Conservation (phyloP, 1,140 invertebrate species). For the Sminthurinus signatus region DNA sequence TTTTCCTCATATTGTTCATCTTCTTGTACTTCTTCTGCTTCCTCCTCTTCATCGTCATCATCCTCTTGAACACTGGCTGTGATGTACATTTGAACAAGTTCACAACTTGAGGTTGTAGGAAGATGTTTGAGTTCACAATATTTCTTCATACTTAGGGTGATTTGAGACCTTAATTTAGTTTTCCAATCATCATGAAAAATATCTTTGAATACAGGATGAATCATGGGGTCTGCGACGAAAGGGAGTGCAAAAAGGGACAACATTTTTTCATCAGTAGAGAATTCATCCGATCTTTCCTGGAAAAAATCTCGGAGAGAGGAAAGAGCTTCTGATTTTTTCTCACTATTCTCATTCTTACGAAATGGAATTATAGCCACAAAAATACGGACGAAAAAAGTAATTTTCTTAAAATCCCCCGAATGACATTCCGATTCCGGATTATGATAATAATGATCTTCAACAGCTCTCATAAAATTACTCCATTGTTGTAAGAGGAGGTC, state of each 20-base stretch:
- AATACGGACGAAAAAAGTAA: slow-evolving; percentile 22
- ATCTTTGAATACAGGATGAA: slow-evolving; percentile 22
- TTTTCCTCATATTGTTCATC: background rate
- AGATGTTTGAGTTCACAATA: slow-evolving; percentile 4
- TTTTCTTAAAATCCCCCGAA: slow-evolving; percentile 8
- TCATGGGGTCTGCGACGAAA: slow-evolving; percentile 25
- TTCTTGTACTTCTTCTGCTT: too few species aligned
- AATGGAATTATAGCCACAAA: slow-evolving; percentile 22
- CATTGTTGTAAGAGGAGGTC: background rate
- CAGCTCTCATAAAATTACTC: slow-evolving; percentile 1
- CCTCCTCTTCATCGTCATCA: background rate
- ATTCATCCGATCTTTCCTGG: slow-evolving; percentile 14
- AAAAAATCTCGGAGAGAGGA: slow-evolving; percentile 9
- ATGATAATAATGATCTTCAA: background rate
- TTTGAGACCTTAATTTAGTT: slow-evolving; percentile 1
- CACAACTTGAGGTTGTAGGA: background rate
- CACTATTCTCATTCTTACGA: background rate
- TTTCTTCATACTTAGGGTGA: background rate
- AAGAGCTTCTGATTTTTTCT: slow-evolving; percentile 11
- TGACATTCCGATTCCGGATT: background rate
- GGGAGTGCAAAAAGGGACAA: slow-evolving; percentile 33
- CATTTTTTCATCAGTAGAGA: slow-evolving; percentile 25
- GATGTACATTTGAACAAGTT: slow-evolving; percentile 8
- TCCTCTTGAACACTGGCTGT: background rate
- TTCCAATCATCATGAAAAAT: slow-evolving; percentile 20